These are phyloP conservation scores for Eurystomus glaucurus DNA, from an alignment of 2,797 vertebrate genomes.

Conservation along the genomic window DNA sequence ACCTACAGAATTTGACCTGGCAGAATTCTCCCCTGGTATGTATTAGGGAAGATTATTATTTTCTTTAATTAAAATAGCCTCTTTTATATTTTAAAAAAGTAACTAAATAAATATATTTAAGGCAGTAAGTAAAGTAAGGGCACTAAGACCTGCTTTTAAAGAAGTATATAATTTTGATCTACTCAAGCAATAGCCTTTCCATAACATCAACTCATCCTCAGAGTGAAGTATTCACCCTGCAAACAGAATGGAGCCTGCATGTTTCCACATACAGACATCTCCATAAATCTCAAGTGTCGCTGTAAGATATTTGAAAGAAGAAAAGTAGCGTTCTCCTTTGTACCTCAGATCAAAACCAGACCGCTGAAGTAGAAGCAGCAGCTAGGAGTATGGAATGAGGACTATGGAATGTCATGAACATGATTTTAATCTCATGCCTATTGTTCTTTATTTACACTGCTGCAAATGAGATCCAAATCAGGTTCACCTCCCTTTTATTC, in stretches of 20 bases:
- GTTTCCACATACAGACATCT: neutral
- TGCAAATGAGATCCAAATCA: slow-evolving; percentile 10
- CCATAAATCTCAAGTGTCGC: neutral
- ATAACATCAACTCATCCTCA: neutral
- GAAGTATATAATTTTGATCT: neutral
- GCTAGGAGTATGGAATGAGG: neutral
- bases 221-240: neutral
- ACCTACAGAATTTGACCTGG: neutral
- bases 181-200: neutral
- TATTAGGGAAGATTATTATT: neutral
- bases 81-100: neutral
- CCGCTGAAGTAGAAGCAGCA: neutral
- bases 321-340: neutral
- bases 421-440: neutral
- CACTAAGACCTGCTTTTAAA: neutral
- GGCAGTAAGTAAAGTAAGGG: neutral
- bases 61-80: neutral
- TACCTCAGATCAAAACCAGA: neutral
- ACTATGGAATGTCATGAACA: neutral
- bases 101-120: neutral
- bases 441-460: slow-evolving; percentile 13
- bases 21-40: neutral
- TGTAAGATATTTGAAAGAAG: neutral
- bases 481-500: neutral
- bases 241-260: neutral